These are phyloP conservation scores for Ephialtes manifestator DNA, from an alignment of 2,888 invertebrate species.

Conservation along the genomic window DNA sequence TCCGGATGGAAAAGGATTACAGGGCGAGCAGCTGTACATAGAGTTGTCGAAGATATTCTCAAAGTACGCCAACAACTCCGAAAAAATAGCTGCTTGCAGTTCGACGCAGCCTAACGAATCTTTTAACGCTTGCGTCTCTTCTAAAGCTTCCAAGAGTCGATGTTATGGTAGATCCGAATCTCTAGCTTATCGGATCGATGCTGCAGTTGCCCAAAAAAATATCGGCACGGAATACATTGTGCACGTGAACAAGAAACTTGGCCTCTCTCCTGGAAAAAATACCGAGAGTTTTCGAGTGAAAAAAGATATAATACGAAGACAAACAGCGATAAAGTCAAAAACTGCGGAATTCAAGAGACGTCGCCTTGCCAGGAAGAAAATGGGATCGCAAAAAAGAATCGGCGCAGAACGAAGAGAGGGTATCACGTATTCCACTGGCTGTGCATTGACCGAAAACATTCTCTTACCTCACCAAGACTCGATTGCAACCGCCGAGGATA, in stretches of 20 bases:
- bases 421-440: no score
- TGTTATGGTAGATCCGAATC: constrained; percentile 31
- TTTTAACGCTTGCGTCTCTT: constrained; percentile 10
- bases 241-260: constrained; percentile 25
- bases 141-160: constrained; percentile 17
- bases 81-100: constrained; percentile 21
- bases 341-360: no score
- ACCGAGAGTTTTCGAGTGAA: neutral
- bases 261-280: constrained; percentile 38
- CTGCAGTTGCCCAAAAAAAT: constrained; percentile 24
- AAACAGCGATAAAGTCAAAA: no score
- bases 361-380: no score
- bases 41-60: constrained; percentile 3
- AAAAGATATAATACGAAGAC: no score
- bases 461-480: no score
- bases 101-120: constrained; percentile 36
- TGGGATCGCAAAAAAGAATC: no score
- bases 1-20: constrained; percentile 32
- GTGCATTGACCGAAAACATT: no score
- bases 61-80: neutral
- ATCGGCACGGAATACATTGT: constrained; percentile 32
- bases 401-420: no score
- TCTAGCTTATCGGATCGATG: constrained; percentile 18
- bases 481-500: constrained; percentile 13
- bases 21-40: neutral